A percentile compares a stretch with the other conserved stretches of the same genome.
Evolutionary conservation across 2,797 vertebrate genomes (phyloP).

Genomic region (Neosilurus hyrtlii): DNA sequence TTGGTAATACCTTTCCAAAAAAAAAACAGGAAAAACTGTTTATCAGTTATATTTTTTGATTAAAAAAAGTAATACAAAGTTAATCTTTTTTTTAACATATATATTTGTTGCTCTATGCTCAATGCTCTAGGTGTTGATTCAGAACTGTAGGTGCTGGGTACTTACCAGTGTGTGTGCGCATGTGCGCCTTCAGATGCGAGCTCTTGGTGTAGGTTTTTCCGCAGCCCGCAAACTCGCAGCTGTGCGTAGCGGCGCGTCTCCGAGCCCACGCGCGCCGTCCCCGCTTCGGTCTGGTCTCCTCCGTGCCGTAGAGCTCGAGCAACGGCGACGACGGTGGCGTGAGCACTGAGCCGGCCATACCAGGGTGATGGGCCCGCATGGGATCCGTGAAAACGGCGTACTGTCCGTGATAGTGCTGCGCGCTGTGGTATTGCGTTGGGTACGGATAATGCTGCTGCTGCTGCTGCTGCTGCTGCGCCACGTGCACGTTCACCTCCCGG

Average conservation of each 20-base stretch:
- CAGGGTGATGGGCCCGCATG: conserved; percentile 67
- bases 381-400: conserved; percentile 77
- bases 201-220: conserved; percentile 95
- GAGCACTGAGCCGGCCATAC: conserved; percentile 78
- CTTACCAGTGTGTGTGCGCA: conserved; percentile 90
- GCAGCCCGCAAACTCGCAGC: conserved; percentile 88
- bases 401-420: conserved; percentile 78
- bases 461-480: conserved; percentile 38
- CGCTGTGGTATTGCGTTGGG: conserved; percentile 61
- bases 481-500: conserved; percentile 49
- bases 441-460: conserved; percentile 62
- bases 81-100: too few species aligned
- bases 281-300: conserved; percentile 80
- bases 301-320: conserved; percentile 79
- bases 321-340: conserved; percentile 86
- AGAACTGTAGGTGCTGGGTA: not conserved
- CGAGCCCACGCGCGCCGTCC: conserved; percentile 86
- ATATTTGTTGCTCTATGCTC: too few species aligned
- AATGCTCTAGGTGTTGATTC: not conserved
- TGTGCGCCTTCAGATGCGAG: conserved; percentile 91
- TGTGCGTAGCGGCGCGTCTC: conserved; percentile 89
- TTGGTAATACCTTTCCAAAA: not conserved
- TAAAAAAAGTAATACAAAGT: too few species aligned
- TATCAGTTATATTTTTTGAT: not conserved
- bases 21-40: too few species aligned